Conservation (phyloP, 2,888 invertebrate genomes). For the Dichetophora obliterata region DNA sequence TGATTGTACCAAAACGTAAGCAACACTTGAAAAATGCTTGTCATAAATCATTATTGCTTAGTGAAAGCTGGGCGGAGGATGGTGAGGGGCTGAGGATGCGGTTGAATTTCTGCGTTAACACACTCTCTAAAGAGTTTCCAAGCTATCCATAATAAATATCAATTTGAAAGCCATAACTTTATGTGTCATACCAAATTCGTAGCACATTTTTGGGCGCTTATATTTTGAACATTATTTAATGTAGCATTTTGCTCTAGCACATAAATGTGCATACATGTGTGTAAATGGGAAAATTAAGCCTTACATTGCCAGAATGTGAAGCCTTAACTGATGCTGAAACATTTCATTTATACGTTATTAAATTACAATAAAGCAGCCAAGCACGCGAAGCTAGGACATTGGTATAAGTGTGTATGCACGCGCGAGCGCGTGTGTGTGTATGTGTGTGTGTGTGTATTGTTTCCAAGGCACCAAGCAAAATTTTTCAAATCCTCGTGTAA, state of each 20-base stretch:
- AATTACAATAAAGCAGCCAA: slow-evolving; percentile 2
- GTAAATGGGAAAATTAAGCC: slow-evolving; percentile 23
- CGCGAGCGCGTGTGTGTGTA: not conserved
- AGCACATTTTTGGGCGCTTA: slow-evolving; percentile 24
- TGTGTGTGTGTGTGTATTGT: not conserved
- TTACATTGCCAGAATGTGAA: not conserved
- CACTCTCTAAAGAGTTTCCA: not conserved
- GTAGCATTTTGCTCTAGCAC: not conserved
- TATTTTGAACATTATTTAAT: slow-evolving; percentile 5
- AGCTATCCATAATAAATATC: slow-evolving; percentile 20
- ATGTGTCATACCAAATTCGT: slow-evolving; percentile 19
- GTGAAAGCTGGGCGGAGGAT: not conserved
- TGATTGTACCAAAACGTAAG: slow-evolving; percentile 29
- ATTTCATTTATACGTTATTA: slow-evolving; percentile 1
- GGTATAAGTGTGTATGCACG: too few species aligned
- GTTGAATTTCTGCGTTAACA: not conserved
- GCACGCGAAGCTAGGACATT: too few species aligned
- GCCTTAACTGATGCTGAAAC: slow-evolving; percentile 4
- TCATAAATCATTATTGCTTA: slow-evolving; percentile 31
- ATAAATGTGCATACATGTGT: not conserved
- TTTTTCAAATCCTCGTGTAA: too few species aligned
- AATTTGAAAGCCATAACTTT: slow-evolving; percentile 27
- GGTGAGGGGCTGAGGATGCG: not conserved
- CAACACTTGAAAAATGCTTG: not conserved
- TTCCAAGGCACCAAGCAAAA: too few species aligned